These are phyloP conservation scores for Saturnia pavonia DNA, from an alignment of 2,888 invertebrate species.

Conservation along the genomic window DNA sequence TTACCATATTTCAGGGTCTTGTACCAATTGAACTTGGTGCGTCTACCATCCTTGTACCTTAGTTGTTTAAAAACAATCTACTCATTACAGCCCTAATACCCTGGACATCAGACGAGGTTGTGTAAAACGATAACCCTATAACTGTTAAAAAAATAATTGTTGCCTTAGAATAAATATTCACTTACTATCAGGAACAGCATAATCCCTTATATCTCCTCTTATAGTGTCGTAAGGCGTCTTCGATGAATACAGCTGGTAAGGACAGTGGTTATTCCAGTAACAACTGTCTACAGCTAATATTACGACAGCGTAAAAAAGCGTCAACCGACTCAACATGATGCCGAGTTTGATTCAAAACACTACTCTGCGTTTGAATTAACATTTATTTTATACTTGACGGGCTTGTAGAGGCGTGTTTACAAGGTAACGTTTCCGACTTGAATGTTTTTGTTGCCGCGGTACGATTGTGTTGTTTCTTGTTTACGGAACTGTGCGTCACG, in stretches of 20 bases:
- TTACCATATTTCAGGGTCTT: no score
- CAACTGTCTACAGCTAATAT: conserved; percentile 44
- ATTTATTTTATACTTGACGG: neutral
- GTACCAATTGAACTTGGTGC: no score
- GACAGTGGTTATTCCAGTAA: conserved; percentile 59
- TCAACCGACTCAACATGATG: neutral
- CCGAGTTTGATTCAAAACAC: neutral
- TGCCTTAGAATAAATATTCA: conserved; percentile 18
- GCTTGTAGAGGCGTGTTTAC: neutral
- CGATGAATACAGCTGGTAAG: conserved; percentile 52
- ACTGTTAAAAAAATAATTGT: neutral
- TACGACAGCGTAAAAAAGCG: conserved; percentile 28
- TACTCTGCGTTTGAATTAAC: neutral
- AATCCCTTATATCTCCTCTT: conserved; percentile 66
- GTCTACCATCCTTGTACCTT: no score
- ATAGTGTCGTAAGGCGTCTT: conserved; percentile 66
- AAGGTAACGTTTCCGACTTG: neutral
- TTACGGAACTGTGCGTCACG: no score
- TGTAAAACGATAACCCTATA: no score
- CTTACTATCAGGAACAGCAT: conserved; percentile 54
- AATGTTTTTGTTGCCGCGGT: neutral
- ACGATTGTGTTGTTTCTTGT: neutral
- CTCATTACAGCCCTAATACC: no score
- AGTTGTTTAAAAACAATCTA: no score
- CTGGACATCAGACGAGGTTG: no score